These are phyloP conservation scores for Eucera pruinosa DNA, from an alignment of 2,888 invertebrate genomes.

Conservation along the genomic window DNA sequence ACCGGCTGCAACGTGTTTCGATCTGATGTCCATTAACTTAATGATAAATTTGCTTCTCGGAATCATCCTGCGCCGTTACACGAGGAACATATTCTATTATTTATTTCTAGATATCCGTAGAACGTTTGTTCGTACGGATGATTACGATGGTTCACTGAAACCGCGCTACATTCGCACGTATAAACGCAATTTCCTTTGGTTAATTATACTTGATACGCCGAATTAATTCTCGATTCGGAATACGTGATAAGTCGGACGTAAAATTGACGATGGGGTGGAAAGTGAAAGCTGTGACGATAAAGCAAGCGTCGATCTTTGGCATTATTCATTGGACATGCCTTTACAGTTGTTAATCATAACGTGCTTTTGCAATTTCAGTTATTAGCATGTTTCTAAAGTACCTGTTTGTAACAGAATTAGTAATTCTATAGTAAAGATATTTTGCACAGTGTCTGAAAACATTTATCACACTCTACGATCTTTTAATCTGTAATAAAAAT, in stretches of 20 bases:
- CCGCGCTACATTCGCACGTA: conserved; percentile 2
- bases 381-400: no score
- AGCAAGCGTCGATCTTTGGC: no score
- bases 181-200: conserved; percentile 26
- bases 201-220: conserved; percentile 25
- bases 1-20: conserved; percentile 24
- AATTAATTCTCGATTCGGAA: conserved; percentile 16
- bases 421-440: no score
- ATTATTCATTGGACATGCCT: no score
- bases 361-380: no score
- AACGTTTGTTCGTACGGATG: conserved; percentile 1
- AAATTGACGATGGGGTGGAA: not conserved
- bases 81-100: not conserved
- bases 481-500: no score
- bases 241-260: conserved; percentile 4
- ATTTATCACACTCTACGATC: no score
- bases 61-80: not conserved
- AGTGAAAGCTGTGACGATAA: not conserved
- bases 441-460: no score
- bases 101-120: not conserved
- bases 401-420: no score
- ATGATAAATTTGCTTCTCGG: conserved; percentile 34
- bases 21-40: conserved; percentile 18
- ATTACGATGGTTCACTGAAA: conserved; percentile 24
- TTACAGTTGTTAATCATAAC: no score